Evolutionary conservation across 2,113 vertebrate genomes (phyloP), one percentile per base, ranked within the genome.

Genomic region (Carassius carassius): DNA sequence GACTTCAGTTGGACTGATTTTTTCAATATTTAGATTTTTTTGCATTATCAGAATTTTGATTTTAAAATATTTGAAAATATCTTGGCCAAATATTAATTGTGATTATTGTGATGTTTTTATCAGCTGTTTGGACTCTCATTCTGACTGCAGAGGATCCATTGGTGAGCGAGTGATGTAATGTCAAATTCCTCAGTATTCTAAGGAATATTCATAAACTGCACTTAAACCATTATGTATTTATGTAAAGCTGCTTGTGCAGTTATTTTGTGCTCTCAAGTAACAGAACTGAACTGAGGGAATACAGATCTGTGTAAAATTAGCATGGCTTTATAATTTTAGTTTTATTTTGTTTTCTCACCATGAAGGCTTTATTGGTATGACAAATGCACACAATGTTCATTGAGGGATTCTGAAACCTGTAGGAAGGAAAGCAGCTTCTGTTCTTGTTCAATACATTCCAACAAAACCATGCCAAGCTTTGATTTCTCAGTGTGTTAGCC

Each of bases 391-490:
- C 41, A 54, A 51, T 76, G 25, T 51, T 76, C 8, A 84, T 35
- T 29, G 12, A 79, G 49, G 37, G 21, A 72, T 47, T 29, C 32
- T 14, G 37, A 58, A 79, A 79, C 75, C 47, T 85, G 83, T 49
- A 62, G 10, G 23, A 63, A 32, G 10, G 21, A 74, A 69, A 63
- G 21, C 67, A 23, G 35, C 41, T 79, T 79, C 65, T 56, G 62
- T 41, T 60, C 25, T 41, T 77, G 78, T 75, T 70, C 74, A 69
- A 4, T 79, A 16, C 73, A 37, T 29, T 84, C 32, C 75, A 58
- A 81, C 74, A 70, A 35, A 70, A 51, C 69, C 60, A 65, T 77
- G 60, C 85, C 85, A 86, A 70, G 58, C 78, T 86, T 51, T 75
- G 79, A 47, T 86, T 63, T 76, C 69, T 69, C 65, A 62, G 65